phyloP scores from a whole-genome alignment of 2,888 invertebrate species.

The Tupiocoris notatus region DNA sequence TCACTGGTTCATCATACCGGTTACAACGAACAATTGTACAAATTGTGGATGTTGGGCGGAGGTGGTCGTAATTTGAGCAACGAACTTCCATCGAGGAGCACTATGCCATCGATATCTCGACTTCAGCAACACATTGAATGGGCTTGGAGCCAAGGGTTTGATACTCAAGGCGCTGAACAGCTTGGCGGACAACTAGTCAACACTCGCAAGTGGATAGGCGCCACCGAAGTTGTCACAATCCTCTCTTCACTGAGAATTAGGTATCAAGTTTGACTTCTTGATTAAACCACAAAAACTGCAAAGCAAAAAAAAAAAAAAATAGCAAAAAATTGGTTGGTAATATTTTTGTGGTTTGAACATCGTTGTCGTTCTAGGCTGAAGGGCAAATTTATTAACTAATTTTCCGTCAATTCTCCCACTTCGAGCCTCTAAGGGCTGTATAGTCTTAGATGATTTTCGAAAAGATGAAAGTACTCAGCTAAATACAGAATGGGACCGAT shows the following conservation, averaged over 20 bases:
- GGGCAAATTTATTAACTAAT: too few species aligned
- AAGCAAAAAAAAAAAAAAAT: too few species aligned
- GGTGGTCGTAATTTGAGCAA: constrained; percentile 53
- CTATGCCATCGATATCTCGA: constrained; percentile 81
- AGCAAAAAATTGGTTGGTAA: too few species aligned
- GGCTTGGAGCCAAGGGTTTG: constrained; percentile 79
- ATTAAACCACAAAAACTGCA: too few species aligned
- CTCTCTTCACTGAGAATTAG: constrained; percentile 77
- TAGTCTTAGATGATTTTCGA: too few species aligned
- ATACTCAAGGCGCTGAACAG: constrained; percentile 80
- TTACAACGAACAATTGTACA: constrained; percentile 62
- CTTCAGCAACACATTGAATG: constrained; percentile 81
- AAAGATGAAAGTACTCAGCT: too few species aligned
- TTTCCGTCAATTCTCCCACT: too few species aligned
- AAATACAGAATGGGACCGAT: too few species aligned
- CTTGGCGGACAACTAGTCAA: constrained; percentile 76
- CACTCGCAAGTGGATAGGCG: constrained; percentile 90
- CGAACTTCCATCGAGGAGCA: constrained; percentile 60
- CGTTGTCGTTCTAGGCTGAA: too few species aligned
- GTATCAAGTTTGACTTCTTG: constrained; percentile 54
- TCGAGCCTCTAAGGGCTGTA: too few species aligned
- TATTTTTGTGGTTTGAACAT: too few species aligned
- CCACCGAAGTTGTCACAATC: constrained; percentile 84
- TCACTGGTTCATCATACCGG: constrained; percentile 69
- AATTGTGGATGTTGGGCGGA: constrained; percentile 54